These are phyloP conservation scores for Channa striata DNA, from an alignment of 2,797 vertebrate species.

Conservation along the genomic window DNA sequence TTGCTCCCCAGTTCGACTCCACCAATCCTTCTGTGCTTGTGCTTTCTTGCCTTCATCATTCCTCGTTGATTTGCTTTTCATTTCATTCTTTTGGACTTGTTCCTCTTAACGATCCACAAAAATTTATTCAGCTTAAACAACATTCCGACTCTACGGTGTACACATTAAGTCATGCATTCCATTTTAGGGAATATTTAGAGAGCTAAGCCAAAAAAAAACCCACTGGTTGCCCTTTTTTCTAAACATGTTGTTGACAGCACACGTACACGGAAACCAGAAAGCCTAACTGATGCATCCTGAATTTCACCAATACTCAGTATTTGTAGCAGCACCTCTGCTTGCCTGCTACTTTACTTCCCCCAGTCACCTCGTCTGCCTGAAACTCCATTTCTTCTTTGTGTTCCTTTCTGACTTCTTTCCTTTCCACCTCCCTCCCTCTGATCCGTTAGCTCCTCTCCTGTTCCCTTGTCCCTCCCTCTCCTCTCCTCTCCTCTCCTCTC, in stretches of 20 bases:
- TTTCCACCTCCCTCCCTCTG: slow-evolving; percentile 1
- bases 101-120: background rate
- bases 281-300: too few species aligned
- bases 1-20: background rate
- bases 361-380: slow-evolving; percentile 52
- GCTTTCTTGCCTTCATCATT: background rate
- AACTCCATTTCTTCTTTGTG: slow-evolving; percentile 11
- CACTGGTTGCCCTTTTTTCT: background rate
- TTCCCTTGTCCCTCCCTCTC: slow-evolving; percentile 6
- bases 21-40: background rate
- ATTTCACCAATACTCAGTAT: too few species aligned
- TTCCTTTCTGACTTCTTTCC: background rate
- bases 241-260: background rate
- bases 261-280: background rate
- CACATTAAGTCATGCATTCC: too few species aligned
- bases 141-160: too few species aligned
- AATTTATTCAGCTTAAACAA: too few species aligned
- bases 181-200: too few species aligned
- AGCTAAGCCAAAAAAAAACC: background rate
- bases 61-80: background rate
- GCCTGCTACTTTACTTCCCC: slow-evolving; percentile 71
- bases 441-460: slow-evolving; percentile 6
- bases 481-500: slow-evolving; percentile 12
- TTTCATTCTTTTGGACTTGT: slow-evolving; percentile 7
- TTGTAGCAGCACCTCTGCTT: slow-evolving; percentile 55